Evolutionary conservation across 2,888 invertebrate species (phyloP), one percentile per base, ranked within the genome.

Genomic region (Blomia tropicalis): DNA sequence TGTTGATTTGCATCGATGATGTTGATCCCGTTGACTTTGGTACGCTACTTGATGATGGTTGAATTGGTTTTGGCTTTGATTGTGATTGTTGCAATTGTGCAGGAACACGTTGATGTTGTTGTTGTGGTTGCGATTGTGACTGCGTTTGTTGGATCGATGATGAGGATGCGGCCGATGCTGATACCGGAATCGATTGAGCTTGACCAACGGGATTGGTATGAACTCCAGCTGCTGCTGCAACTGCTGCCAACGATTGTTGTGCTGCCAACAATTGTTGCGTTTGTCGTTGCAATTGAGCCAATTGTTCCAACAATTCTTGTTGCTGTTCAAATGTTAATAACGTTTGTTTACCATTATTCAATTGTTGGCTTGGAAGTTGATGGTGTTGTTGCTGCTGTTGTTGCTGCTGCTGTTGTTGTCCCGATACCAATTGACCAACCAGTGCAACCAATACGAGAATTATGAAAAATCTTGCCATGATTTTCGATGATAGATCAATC

Each of bases 321-420:
- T 62, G 62, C 27, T 62, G 62, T 51, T 62, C 58, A 11, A 62
- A 58, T n/a, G 63, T 32, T 14, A 56, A n/a, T 17, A 61, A 25
- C 32, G 22, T 41, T 4, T 19, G 44, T 30, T 62, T 47, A 17
- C 7, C 7, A 11, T 36, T 7, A 36, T 7, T 17, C 36, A 17
- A 36, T 11, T 11, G 7, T 7, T 7, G 17, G 36, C 36, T 36
- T 7, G 36, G 7, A n/a, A n/a, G n/a, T n/a, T n/a, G n/a, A n/a
- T n/a, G n/a, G n/a, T n/a, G n/a, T n/a, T n/a, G n/a, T n/a, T n/a
- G n/a, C n/a, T n/a, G n/a, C n/a, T n/a, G n/a, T n/a, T n/a, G n/a
- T n/a, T n/a, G n/a, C n/a, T n/a, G n/a, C n/a, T n/a, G n/a, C n/a
- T n/a, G n/a, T n/a, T n/a, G n/a, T n/a, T n/a, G n/a, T n/a, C n/a